These are phyloP conservation scores for Trichogramma dendrolimi DNA, from an alignment of 2,888 invertebrate genomes.

Conservation along the genomic window DNA sequence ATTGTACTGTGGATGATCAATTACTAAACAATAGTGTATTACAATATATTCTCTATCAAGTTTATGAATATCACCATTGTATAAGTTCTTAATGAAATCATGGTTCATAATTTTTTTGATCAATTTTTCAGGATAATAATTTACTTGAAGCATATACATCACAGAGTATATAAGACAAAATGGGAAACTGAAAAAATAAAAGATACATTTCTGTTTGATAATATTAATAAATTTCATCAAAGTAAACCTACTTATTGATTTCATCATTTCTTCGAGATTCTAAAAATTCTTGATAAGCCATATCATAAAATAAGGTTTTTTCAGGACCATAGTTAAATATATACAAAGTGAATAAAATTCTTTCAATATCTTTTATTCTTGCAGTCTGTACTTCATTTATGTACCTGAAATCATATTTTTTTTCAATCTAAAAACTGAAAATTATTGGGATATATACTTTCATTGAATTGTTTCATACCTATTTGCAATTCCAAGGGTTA, in stretches of 20 bases:
- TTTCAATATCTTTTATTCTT: constrained; percentile 73
- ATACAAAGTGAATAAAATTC: constrained; percentile 61
- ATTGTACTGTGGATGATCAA: constrained; percentile 59
- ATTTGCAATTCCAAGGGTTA: constrained; percentile 8
- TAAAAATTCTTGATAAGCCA: constrained; percentile 55
- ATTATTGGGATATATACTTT: too few relatives aligned
- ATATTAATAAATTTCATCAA: background rate
- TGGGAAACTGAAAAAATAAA: constrained; percentile 31
- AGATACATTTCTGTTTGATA: background rate
- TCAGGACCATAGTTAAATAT: constrained; percentile 58
- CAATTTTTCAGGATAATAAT: constrained; percentile 30
- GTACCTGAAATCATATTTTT: constrained; percentile 44
- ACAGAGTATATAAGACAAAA: constrained; percentile 23
- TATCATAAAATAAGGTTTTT: constrained; percentile 53
- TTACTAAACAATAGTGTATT: constrained; percentile 60
- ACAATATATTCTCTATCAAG: constrained; percentile 61
- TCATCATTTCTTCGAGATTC: constrained; percentile 57
- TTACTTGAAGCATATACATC: constrained; percentile 29
- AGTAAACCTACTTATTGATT: constrained; percentile 46
- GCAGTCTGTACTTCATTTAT: constrained; percentile 52
- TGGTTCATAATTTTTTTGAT: constrained; percentile 57
- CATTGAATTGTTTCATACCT: constrained; percentile 3
- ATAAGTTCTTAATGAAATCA: constrained; percentile 58
- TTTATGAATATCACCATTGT: constrained; percentile 53
- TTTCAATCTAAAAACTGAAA: background rate